Percentiles rank a stretch among this genome's conserved stretches.
These are phyloP conservation scores for Caenorhabditis macrosperma DNA, from an alignment of 2,888 invertebrate genomes.

Conservation along the genomic window DNA sequence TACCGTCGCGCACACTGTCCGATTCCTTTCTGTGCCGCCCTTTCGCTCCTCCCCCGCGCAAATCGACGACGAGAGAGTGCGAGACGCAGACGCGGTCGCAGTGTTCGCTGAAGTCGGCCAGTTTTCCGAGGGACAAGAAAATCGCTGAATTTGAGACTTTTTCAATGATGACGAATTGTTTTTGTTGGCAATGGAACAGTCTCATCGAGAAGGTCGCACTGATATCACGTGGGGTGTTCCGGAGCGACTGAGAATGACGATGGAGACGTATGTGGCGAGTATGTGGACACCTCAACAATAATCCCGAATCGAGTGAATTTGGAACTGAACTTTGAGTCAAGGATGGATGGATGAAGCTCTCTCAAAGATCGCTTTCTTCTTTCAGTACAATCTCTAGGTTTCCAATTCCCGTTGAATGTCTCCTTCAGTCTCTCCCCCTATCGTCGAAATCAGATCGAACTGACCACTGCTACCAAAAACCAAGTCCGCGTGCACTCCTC, in stretches of 20 bases:
- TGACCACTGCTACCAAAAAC: neutral
- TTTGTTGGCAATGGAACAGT: constrained; percentile 9
- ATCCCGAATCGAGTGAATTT: too few relatives aligned
- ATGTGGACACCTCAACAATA: too few relatives aligned
- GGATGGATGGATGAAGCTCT: too few relatives aligned
- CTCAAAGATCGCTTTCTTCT: too few relatives aligned
- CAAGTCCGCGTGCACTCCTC: neutral
- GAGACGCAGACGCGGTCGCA: constrained; percentile 32
- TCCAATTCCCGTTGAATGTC: too few relatives aligned
- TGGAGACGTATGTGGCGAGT: too few relatives aligned
- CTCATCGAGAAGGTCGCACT: too few relatives aligned
- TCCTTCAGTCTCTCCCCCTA: too few relatives aligned
- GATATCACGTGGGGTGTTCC: too few relatives aligned
- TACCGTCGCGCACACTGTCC: constrained; percentile 30
- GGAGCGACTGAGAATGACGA: too few relatives aligned
- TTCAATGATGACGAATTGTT: constrained; percentile 40
- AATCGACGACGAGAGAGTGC: constrained; percentile 27
- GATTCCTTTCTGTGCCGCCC: constrained; percentile 41
- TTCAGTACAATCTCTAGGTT: too few relatives aligned
- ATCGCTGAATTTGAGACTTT: constrained; percentile 55
- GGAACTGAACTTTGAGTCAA: too few relatives aligned
- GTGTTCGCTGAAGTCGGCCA: constrained; percentile 54
- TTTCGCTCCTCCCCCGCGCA: constrained; percentile 49
- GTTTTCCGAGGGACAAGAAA: constrained; percentile 36
- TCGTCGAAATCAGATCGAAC: neutral